These are phyloP conservation scores for Vollenhovia emeryi DNA, from an alignment of 1,140 invertebrate species.

Conservation along the genomic window DNA sequence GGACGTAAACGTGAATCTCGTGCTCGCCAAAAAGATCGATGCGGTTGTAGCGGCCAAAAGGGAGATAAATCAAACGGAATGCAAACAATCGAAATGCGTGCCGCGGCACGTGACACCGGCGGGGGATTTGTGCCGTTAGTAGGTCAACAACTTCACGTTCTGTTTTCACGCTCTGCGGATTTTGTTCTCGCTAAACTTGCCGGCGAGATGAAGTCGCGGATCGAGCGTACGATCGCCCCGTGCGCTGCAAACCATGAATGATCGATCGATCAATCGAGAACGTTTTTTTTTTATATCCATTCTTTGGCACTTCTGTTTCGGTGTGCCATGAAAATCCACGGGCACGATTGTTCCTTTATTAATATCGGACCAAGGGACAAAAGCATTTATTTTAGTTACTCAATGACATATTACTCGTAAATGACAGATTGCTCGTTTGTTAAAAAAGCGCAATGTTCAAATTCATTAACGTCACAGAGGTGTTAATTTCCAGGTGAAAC, in stretches of 20 bases:
- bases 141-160: slow-evolving; percentile 56
- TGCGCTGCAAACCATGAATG: background rate
- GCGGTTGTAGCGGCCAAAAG: slow-evolving; percentile 21
- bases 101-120: slow-evolving; percentile 37
- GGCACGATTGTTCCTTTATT: background rate
- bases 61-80: slow-evolving; percentile 47
- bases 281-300: background rate
- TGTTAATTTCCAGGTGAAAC: background rate
- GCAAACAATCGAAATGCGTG: slow-evolving; percentile 58
- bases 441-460: background rate
- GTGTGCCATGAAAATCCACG: background rate
- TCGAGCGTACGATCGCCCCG: background rate
- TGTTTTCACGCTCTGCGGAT: slow-evolving; percentile 56
- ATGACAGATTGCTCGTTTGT: background rate
- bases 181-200: slow-evolving; percentile 56
- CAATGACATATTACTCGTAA: background rate
- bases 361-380: background rate
- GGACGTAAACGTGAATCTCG: slow-evolving; percentile 32
- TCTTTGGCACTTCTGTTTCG: background rate
- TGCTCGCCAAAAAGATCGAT: slow-evolving; percentile 44
- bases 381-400: background rate
- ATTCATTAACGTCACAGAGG: background rate
- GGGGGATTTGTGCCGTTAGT: slow-evolving; percentile 62
- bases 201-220: slow-evolving; percentile 19
- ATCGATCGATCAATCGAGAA: slow-evolving; percentile 1